These are phyloP conservation scores for Ceraclea dissimilis DNA, from an alignment of 2,888 invertebrate species.

Conservation along the genomic window DNA sequence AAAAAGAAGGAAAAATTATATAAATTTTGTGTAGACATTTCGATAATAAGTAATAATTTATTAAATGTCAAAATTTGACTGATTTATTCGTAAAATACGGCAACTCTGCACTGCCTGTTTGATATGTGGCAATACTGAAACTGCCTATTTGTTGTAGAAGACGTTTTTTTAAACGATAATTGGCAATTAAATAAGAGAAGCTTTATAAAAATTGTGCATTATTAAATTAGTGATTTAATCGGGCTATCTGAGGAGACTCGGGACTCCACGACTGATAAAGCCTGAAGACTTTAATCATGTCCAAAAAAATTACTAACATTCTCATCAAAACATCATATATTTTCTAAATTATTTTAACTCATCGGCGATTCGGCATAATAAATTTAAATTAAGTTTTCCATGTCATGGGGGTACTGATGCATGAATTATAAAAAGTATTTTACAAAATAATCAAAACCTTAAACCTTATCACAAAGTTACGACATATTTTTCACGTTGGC, in stretches of 20 bases:
- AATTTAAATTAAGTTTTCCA: conserved; percentile 1
- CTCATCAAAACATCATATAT: not conserved
- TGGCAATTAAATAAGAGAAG: not conserved
- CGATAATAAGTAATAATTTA: not conserved
- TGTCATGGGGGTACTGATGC: not conserved
- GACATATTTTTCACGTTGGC: not conserved
- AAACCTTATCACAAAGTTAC: not conserved
- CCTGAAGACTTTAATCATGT: conserved; percentile 2
- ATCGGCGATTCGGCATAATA: too few species aligned
- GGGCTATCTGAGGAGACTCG: not conserved
- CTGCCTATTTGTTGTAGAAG: not conserved
- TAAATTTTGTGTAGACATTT: too few species aligned
- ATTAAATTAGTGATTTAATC: not conserved
- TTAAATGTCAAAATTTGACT: not conserved
- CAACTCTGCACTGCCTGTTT: too few species aligned
- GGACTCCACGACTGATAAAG: conserved; percentile 1
- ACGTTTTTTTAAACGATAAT: not conserved
- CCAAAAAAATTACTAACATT: not conserved
- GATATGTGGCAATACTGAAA: not conserved
- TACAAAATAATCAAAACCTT: not conserved
- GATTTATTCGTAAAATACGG: too few species aligned
- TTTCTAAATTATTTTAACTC: too few species aligned
- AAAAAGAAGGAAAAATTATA: too few species aligned
- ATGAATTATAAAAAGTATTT: not conserved
- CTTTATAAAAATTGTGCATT: conserved; percentile 1